Conservation (phyloP, 2,797 vertebrate species). For the Artibeus lituratus region DNA sequence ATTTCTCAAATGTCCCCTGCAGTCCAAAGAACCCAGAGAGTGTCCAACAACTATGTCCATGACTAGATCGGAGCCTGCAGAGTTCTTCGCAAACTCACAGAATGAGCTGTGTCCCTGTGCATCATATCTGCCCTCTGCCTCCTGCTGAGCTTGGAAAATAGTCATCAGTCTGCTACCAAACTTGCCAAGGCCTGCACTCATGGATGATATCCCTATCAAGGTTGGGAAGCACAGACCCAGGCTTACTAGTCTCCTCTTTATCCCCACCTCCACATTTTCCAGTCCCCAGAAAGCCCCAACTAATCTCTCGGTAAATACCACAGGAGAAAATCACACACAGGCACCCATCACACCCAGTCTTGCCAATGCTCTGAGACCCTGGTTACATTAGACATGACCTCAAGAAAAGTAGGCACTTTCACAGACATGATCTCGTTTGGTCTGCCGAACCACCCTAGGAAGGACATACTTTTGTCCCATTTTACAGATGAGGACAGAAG, state of each 20-base stretch:
- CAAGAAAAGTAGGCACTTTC: not conserved
- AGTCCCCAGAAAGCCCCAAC: not conserved
- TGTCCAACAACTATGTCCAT: fast-evolving
- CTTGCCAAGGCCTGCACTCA: not conserved
- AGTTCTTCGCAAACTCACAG: not conserved
- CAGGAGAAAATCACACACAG: fast-evolving
- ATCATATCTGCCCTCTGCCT: not conserved
- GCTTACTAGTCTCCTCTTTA: not conserved
- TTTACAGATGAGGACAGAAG: not conserved
- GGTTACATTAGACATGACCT: not conserved
- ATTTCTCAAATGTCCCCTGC: not conserved
- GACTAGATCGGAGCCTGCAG: not conserved
- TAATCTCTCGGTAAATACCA: slow-evolving; percentile 20
- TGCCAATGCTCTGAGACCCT: not conserved
- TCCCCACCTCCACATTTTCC: not conserved
- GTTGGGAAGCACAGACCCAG: not conserved
- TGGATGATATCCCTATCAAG: not conserved
- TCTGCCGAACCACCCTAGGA: not conserved
- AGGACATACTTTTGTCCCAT: not conserved
- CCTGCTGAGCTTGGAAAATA: not conserved
- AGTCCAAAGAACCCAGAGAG: not conserved
- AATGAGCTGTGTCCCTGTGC: not conserved
- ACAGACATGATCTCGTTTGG: not conserved
- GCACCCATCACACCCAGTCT: not conserved
- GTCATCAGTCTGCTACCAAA: not conserved